Percentiles rank a stretch among this genome's conserved stretches.
Evolutionary conservation across 2,888 invertebrate species (phyloP).

Genomic region (Chalcosyrphus nemorum): DNA sequence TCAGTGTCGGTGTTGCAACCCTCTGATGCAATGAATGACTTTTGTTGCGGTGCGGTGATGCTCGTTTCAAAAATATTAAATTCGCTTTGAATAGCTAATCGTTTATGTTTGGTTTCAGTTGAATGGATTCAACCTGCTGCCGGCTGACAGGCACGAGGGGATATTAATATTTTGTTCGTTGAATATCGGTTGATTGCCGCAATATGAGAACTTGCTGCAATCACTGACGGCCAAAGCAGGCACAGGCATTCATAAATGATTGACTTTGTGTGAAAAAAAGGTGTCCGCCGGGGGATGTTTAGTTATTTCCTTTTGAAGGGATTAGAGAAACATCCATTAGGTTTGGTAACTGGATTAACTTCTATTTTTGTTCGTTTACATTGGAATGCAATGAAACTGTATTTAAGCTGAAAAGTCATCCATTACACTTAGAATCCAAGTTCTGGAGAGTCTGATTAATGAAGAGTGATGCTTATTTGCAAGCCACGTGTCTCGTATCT

Average conservation of each 20-base stretch:
- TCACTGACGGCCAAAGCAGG: conserved; percentile 34
- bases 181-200: conserved; percentile 75
- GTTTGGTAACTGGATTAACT: conserved; percentile 46
- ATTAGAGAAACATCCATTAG: conserved; percentile 55
- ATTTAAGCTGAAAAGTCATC: conserved; percentile 59
- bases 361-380: conserved; percentile 12
- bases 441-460: conserved; percentile 38
- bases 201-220: conserved; percentile 77
- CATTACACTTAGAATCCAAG: conserved; percentile 49
- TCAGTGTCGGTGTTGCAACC: conserved; percentile 37
- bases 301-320: conserved; percentile 34
- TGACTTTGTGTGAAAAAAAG: conserved; percentile 45
- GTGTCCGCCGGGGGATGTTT: conserved; percentile 15
- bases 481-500: conserved; percentile 49
- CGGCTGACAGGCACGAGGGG: conserved; percentile 56
- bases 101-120: conserved; percentile 73
- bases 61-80: conserved; percentile 64
- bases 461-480: conserved; percentile 39
- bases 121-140: conserved; percentile 67
- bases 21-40: conserved; percentile 64
- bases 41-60: conserved; percentile 67
- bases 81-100: conserved; percentile 71
- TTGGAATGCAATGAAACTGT: conserved; percentile 39
- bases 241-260: conserved; percentile 63
- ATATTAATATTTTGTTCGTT: conserved; percentile 55